Conservation (phyloP, 2,888 invertebrate species). For the Ceriagrion tenellum region DNA sequence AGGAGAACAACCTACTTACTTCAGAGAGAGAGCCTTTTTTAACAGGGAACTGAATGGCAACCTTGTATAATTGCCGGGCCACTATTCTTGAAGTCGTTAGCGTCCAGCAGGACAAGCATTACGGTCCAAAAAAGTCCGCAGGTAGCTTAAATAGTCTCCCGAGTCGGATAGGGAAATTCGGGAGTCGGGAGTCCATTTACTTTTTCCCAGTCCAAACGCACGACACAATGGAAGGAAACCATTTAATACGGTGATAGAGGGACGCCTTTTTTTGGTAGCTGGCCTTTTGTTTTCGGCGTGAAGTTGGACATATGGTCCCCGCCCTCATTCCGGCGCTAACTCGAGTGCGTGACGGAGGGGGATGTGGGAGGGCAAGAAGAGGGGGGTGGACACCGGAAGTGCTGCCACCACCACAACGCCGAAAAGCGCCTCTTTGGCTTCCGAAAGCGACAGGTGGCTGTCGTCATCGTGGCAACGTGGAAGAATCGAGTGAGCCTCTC, state of each 20-base stretch:
- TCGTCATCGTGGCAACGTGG: background rate
- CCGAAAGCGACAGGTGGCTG: background rate
- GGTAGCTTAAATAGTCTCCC: background rate
- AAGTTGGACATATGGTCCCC: background rate
- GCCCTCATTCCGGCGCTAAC: background rate
- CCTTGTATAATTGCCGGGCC: too few relatives aligned
- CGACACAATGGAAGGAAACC: slow-evolving; percentile 27
- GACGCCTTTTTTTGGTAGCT: background rate
- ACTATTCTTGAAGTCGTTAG: too few relatives aligned
- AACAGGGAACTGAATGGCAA: too few relatives aligned
- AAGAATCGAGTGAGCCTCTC: too few relatives aligned
- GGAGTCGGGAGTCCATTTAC: background rate
- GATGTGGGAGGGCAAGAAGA: background rate
- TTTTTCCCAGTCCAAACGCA: background rate
- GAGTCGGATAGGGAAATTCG: background rate
- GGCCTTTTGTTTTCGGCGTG: slow-evolving; percentile 25
- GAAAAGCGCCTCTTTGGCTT: background rate
- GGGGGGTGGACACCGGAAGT: background rate
- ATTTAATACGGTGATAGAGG: background rate
- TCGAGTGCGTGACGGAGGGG: background rate
- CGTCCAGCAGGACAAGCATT: too few relatives aligned
- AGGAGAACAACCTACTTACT: too few relatives aligned
- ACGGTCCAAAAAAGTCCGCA: too few relatives aligned
- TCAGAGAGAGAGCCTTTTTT: too few relatives aligned
- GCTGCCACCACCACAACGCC: background rate